These are phyloP conservation scores for Lynx canadensis DNA, from an alignment of 2,113 vertebrate species.

Conservation along the genomic window DNA sequence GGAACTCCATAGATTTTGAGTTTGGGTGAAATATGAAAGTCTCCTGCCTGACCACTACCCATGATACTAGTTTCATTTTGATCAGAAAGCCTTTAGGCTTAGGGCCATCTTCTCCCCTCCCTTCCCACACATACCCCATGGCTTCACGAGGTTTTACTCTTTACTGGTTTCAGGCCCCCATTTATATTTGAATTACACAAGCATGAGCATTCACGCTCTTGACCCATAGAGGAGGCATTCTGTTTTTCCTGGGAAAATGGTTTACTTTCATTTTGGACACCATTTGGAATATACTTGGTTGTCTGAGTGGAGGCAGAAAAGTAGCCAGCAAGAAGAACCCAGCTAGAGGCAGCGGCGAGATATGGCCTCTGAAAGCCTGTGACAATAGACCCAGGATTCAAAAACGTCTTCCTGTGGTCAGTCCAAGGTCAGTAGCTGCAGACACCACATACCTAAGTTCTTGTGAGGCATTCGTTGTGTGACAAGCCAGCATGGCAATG, in stretches of 20 bases:
- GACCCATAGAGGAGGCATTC: background rate
- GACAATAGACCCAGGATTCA: background rate
- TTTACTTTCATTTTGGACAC: background rate
- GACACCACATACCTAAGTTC: background rate
- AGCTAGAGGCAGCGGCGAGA: background rate
- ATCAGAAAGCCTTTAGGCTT: background rate
- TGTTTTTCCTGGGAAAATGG: background rate
- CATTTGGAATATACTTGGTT: background rate
- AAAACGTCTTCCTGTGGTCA: background rate
- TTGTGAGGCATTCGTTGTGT: background rate
- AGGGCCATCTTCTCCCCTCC: background rate
- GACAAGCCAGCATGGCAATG: background rate
- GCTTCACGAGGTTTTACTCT: background rate
- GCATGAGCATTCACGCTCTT: background rate
- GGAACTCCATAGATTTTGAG: background rate
- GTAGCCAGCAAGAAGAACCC: background rate
- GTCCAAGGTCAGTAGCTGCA: background rate
- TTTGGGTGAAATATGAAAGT: background rate
- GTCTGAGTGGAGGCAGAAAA: background rate
- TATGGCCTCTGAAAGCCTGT: background rate
- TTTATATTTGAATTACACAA: background rate
- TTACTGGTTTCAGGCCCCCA: background rate
- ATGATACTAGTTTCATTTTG: background rate
- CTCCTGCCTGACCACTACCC: background rate
- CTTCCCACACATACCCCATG: too few relatives aligned